A percentile compares a stretch with the other conserved stretches of the same genome.
phyloP scores from a whole-genome alignment of 2,888 invertebrate genomes.

The Phlogophora meticulosa region DNA sequence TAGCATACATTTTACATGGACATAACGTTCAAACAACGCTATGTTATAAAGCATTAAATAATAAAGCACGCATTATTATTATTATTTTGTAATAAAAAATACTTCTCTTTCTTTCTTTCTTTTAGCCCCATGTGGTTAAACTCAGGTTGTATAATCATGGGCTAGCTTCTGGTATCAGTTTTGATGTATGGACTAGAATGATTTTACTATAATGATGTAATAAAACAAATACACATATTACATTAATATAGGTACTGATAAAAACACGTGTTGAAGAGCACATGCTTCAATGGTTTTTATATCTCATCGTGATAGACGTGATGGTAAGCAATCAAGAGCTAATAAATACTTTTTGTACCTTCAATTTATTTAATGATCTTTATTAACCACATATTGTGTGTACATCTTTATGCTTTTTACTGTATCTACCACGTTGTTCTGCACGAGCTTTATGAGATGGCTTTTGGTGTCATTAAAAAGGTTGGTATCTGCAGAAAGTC shows the following conservation, averaged over 20 bases:
- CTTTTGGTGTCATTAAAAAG: neutral
- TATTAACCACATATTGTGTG: constrained; percentile 1
- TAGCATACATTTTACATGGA: too few relatives aligned
- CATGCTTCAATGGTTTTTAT: constrained; percentile 45
- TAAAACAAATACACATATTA: neutral
- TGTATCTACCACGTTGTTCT: constrained; percentile 1
- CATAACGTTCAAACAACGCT: too few relatives aligned
- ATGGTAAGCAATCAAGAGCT: constrained; percentile 45
- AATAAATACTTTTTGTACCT: constrained; percentile 48
- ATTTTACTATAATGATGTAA: neutral
- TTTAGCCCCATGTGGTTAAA: neutral
- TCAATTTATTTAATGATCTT: constrained; percentile 34
- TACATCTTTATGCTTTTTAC: constrained; percentile 31
- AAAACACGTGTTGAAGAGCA: constrained; percentile 12
- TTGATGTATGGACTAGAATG: too few relatives aligned
- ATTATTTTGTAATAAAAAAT: too few relatives aligned
- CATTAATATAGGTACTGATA: neutral
- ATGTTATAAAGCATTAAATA: too few relatives aligned
- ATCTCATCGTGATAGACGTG: constrained; percentile 35
- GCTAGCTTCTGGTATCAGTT: neutral
- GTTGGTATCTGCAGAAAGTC: neutral
- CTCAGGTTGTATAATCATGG: neutral
- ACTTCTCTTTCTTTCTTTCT: too few relatives aligned
- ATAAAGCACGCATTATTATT: too few relatives aligned
- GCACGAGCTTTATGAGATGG: constrained; percentile 16